phyloP scores from a whole-genome alignment of 2,888 invertebrate genomes.

The Drosophila meridionalis region DNA sequence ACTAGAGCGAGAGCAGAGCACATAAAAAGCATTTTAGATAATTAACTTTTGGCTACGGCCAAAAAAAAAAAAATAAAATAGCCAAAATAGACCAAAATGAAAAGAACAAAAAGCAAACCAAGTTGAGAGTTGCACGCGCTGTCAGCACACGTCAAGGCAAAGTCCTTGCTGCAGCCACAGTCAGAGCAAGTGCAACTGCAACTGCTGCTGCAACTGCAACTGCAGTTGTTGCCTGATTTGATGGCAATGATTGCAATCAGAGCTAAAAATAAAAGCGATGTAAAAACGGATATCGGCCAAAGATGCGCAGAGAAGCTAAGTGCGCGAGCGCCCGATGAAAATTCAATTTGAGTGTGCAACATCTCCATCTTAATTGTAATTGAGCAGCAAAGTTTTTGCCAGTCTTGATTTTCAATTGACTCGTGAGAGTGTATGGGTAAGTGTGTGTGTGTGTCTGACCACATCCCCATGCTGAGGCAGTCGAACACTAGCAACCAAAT shows the following conservation, averaged over 20 bases:
- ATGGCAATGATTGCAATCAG: conserved; percentile 80
- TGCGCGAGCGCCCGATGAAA: conserved; percentile 56
- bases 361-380: conserved; percentile 82
- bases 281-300: conserved; percentile 62
- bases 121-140: conserved; percentile 50
- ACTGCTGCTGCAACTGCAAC: neutral
- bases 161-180: conserved; percentile 1
- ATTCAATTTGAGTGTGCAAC: conserved; percentile 78
- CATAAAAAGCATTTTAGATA: conserved; percentile 75
- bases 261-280: conserved; percentile 66
- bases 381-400: conserved; percentile 75
- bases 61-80: neutral
- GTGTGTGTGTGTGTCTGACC: conserved; percentile 7
- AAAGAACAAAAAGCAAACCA: conserved; percentile 41
- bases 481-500: conserved; percentile 50
- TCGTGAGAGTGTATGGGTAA: conserved; percentile 27
- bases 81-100: conserved; percentile 17
- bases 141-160: conserved; percentile 61
- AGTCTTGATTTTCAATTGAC: conserved; percentile 77
- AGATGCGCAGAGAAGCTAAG: conserved; percentile 41
- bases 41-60: conserved; percentile 69
- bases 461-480: conserved; percentile 1
- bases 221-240: conserved; percentile 73
- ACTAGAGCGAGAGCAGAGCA: conserved; percentile 15
- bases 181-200: neutral